A percentile compares a stretch with the other conserved stretches of the same genome.
phyloP scores from a whole-genome alignment of 2,797 vertebrate species.

The Furcifer pardalis region DNA sequence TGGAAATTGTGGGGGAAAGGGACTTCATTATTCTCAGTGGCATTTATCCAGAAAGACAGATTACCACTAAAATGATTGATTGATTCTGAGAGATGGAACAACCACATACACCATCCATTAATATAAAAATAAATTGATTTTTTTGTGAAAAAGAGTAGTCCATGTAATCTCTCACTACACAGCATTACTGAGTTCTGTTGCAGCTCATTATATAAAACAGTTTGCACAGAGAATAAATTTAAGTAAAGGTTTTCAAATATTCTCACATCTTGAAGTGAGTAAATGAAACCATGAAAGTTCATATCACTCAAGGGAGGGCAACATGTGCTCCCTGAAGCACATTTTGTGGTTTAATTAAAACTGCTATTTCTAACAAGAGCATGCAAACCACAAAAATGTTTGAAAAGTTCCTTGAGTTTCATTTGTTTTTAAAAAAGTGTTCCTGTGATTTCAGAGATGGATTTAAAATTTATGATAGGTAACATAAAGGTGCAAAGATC shows the following conservation, averaged over 20 bases:
- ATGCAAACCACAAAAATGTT: background rate
- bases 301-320: background rate
- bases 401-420: background rate
- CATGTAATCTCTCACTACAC: conserved; percentile 45
- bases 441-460: background rate
- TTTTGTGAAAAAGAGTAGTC: conserved; percentile 41
- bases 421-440: background rate
- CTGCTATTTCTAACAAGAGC: background rate
- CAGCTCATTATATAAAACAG: conserved; percentile 46
- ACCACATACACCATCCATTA: conserved; percentile 45
- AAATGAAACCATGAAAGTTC: conserved; percentile 56
- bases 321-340: background rate
- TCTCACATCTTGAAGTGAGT: conserved; percentile 37
- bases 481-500: background rate
- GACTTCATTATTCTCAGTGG: background rate
- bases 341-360: background rate
- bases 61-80: conserved; percentile 41
- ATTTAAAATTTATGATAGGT: background rate
- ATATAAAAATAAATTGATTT: conserved; percentile 33
- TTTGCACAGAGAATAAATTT: conserved; percentile 57
- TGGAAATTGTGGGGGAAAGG: no score
- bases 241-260: conserved; percentile 60
- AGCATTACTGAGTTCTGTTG: conserved; percentile 53
- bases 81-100: conserved; percentile 35
- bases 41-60: conserved; percentile 35